These are phyloP conservation scores for Turdus rufiventris DNA, from an alignment of 2,113 vertebrate species.

Conservation along the genomic window DNA sequence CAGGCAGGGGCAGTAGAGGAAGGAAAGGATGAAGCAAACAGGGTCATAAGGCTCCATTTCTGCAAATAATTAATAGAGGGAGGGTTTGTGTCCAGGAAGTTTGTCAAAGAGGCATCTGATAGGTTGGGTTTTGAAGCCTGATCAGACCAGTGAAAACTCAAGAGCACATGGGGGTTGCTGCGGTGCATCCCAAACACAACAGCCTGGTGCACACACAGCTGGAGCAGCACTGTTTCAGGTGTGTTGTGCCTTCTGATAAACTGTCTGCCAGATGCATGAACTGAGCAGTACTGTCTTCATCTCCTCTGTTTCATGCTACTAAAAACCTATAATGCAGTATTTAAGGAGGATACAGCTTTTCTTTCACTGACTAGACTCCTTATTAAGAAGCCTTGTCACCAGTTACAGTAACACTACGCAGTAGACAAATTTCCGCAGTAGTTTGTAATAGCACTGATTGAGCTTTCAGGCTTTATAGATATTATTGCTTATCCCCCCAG, in stretches of 20 bases:
- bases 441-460: background rate
- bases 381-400: slow-evolving; percentile 13
- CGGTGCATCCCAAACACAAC: background rate
- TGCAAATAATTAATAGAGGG: background rate
- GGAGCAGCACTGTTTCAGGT: background rate
- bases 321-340: background rate
- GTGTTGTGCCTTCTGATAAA: background rate
- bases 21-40: background rate
- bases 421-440: background rate
- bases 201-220: background rate
- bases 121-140: background rate
- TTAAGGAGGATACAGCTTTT: background rate
- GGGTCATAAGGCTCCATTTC: background rate
- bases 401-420: background rate
- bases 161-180: background rate
- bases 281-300: background rate
- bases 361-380: slow-evolving; percentile 28
- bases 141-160: background rate
- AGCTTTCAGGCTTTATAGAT: background rate
- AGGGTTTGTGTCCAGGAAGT: background rate
- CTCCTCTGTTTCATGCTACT: background rate
- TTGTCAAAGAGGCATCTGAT: background rate
- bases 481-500: background rate
- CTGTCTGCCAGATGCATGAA: background rate
- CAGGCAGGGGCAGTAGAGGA: background rate